phyloP scores from a whole-genome alignment of 2,888 invertebrate species.

The Dastarcus helophoroides region DNA sequence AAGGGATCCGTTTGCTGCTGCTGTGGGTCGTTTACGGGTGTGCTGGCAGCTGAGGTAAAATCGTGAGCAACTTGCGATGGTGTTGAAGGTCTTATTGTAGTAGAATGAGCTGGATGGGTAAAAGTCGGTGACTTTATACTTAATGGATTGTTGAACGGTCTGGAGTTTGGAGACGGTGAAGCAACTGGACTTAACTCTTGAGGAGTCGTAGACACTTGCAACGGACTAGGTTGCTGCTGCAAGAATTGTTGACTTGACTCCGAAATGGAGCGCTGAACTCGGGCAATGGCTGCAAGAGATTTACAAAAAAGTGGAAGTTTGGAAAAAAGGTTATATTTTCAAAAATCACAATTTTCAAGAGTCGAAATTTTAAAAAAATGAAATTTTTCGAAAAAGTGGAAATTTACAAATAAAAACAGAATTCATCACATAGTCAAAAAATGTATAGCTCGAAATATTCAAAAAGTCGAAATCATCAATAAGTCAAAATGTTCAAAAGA shows the following conservation, averaged over 20 bases:
- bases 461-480: no score
- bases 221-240: no score
- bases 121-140: constrained; percentile 30
- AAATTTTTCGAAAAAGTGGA: no score
- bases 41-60: constrained; percentile 17
- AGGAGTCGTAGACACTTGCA: constrained; percentile 25
- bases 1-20: constrained; percentile 40
- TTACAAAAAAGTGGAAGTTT: constrained; percentile 3
- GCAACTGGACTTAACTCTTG: constrained; percentile 28
- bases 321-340: constrained; percentile 4
- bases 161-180: constrained; percentile 27
- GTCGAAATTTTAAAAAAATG: no score
- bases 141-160: constrained; percentile 26
- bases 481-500: no score
- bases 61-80: constrained; percentile 19
- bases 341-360: no score
- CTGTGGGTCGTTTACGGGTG: constrained; percentile 29
- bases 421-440: constrained; percentile 7
- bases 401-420: no score
- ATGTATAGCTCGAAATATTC: no score
- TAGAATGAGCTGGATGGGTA: constrained; percentile 20
- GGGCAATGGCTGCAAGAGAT: constrained; percentile 40
- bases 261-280: constrained; percentile 44
- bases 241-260: constrained; percentile 29
- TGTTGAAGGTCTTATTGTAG: constrained; percentile 26